Percentiles rank a stretch among this genome's conserved stretches.
Conservation (phyloP, 2,888 invertebrate species). For the Epsilonema sp. region DNA sequence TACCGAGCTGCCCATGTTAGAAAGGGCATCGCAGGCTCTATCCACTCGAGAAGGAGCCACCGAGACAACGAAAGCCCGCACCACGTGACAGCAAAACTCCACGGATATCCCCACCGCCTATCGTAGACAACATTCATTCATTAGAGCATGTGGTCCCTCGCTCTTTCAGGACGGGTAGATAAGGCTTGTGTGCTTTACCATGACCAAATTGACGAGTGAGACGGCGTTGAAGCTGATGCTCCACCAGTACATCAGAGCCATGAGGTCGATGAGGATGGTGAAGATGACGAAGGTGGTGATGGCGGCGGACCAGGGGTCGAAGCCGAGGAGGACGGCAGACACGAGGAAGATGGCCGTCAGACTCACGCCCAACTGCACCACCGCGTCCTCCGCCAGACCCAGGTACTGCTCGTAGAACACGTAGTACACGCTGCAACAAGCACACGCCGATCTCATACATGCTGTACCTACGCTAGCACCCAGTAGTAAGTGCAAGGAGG, state of each 20-base stretch:
- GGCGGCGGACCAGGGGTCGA: conserved; percentile 56
- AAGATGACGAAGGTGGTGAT: conserved; percentile 51
- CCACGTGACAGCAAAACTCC: conserved; percentile 92
- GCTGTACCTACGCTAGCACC: no score
- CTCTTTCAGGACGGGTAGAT: no score
- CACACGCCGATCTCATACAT: no score
- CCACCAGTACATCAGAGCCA: conserved; percentile 81
- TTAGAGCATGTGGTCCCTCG: not conserved
- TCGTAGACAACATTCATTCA: conserved; percentile 14
- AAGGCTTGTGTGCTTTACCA: no score
- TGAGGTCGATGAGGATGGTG: conserved; percentile 59
- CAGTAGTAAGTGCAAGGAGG: no score
- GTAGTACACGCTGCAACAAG: conserved; percentile 63
- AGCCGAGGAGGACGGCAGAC: conserved; percentile 49
- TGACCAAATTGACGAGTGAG: conserved; percentile 82
- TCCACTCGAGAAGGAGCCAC: conserved; percentile 48
- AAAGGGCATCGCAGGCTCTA: conserved; percentile 60
- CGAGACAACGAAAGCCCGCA: conserved; percentile 69
- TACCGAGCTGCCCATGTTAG: conserved; percentile 78
- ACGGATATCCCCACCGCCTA: conserved; percentile 92
- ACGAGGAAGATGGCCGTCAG: conserved; percentile 78
- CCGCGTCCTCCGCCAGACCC: conserved; percentile 60
- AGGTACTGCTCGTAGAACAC: conserved; percentile 88
- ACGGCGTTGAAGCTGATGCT: conserved; percentile 74
- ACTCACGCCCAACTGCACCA: conserved; percentile 66